Evolutionary conservation across 2,888 invertebrate species (phyloP).

Genomic region (Apamea epomidion): DNA sequence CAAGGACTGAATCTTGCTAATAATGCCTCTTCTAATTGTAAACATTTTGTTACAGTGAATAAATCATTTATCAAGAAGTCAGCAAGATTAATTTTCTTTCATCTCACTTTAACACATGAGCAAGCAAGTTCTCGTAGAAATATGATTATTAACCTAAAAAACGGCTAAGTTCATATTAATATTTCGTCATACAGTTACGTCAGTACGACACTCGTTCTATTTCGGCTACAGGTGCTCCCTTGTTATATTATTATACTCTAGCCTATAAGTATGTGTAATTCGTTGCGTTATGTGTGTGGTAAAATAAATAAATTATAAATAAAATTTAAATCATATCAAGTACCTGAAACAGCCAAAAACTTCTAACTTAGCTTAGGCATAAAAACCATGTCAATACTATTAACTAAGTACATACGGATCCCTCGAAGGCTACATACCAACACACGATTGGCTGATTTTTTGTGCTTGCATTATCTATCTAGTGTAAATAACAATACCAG

Average conservation of each 20-base stretch:
- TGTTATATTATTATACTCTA: background rate
- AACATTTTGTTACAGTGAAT: background rate
- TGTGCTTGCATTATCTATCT: background rate
- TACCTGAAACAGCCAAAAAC: background rate
- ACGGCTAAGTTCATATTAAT: background rate
- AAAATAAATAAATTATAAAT: background rate
- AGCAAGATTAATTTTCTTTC: background rate
- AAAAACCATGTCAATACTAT: too few relatives aligned
- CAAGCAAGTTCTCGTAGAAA: background rate
- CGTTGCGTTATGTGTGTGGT: background rate
- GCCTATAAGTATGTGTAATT: background rate
- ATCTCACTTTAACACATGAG: background rate
- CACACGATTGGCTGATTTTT: background rate
- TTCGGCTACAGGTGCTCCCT: background rate
- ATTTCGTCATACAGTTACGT: too few relatives aligned
- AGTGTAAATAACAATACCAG: slow-evolving; percentile 11
- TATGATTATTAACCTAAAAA: background rate
- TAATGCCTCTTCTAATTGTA: too few relatives aligned
- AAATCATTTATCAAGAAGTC: background rate
- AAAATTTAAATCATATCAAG: background rate
- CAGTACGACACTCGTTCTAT: background rate
- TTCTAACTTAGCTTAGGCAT: background rate
- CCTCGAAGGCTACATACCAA: background rate
- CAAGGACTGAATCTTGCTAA: background rate
- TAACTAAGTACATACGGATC: background rate